Evolutionary conservation across 2,888 invertebrate species (phyloP), one percentile per base, ranked within the genome.

Genomic region (Dasysyrphus tricinctus): DNA sequence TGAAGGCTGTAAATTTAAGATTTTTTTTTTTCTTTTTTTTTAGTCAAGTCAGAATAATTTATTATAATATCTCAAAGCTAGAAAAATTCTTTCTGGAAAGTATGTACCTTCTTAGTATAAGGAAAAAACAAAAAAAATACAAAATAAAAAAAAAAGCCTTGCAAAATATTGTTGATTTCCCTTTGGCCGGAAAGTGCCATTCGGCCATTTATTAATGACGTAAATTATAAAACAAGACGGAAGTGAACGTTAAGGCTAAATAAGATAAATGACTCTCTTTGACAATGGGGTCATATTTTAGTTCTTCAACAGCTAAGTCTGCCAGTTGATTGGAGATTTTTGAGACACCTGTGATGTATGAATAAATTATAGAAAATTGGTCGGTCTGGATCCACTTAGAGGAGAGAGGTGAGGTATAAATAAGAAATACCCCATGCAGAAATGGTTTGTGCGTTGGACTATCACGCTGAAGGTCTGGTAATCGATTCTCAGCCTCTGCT

Each of bases 221-320:
- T 57, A 63, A 63, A 70, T 75, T 44, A 69, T 67, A 14, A 54
- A 39, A 51, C 29, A 39, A 24, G 54, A 39, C 69, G 69, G 34
- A 63, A 81, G 19, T 49, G 70, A 81, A 24, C 73, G 57, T 67
- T 74, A 67, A 34, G 79, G 79, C 74, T 74, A 67, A 80, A 51
- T 51, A 67, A 67, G 57, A 80, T 80, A 65, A 81, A 81, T 54
- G 69, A 51, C 5, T 29, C 70, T 9, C 37, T 39, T 51, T 69
- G 29, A 24, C 39, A 24, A 54, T 29, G n/a, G 54, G n/a, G 8
- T 8, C n/a, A 51, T 7, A 14, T 11, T 44, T 32, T n/a, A 51
- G 51, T 69, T 69, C 12, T 47, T 7, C 1, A 32, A 14, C 14
- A 49, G 49, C 34, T 39, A 37, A 11, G 29, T 14, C 39, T n/a